Base-by-base conservation (phyloP, 1,140 invertebrate species). In the Bicyclus anynana region DNA sequence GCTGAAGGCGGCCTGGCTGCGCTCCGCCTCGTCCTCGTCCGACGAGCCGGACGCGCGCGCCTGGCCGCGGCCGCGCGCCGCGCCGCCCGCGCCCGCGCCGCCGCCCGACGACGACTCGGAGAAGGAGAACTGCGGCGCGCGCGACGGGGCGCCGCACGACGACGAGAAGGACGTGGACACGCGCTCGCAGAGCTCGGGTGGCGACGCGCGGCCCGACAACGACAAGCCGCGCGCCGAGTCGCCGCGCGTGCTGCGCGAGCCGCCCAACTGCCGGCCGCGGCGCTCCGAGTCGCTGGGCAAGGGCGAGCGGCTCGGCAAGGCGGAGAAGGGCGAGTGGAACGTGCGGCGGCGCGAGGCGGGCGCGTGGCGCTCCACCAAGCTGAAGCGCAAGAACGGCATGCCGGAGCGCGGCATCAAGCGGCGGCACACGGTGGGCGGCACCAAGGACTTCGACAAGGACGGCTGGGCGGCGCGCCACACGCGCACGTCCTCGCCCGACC, bases 381-480 rank as follows among this genome's bases (percentile, higher is more conserved):
- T 94, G 40, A 94, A 94, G 78, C 80, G 93, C 49, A 94, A 94
- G 83, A 94, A 93, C 74, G 93, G 93, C 27, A 93, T 93, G 91
- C 92, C 92, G 0, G 93, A 94, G 76, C 85, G 94, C 37, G 94
- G 93, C 29, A 95, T 96, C 62, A 96, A 96, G 81, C 90, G 96
- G 10, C 90, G 96, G n/a, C 96, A 97, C 84, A 98, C 96, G 1
- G 96, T 98, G 0, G 96, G 96, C 23, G 96, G 96, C 13, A 95
- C 94, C 0, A 95, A 96, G 76, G 96, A 97, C 78, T 95, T 89
- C 74, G 87, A 89, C 76, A 89, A 89, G 74, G 85, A 87, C 78
- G 84, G 85, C 40, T 89, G 87, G 87, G 74, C 77, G 61, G 84
- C 84, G 60, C 81, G 86, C 17, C 87, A 86, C 75, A 82, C 86